Conservation (phyloP, 2,113 vertebrate species). For the Chauna torquata region DNA sequence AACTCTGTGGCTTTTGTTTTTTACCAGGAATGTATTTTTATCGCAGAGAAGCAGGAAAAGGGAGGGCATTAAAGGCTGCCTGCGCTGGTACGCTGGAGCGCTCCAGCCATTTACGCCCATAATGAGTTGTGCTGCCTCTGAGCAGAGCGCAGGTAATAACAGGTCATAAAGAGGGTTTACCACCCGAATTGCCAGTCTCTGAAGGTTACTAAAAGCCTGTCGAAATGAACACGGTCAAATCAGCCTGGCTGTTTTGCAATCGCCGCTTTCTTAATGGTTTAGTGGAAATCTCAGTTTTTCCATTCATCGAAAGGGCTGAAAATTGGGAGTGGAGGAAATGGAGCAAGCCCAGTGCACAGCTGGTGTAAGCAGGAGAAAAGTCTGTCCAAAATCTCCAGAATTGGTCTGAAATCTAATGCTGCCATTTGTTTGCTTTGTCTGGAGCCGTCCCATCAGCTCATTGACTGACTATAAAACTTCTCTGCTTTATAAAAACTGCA, state of each 20-base stretch:
- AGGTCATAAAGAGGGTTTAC: slow-evolving; percentile 42
- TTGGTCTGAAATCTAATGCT: neutral
- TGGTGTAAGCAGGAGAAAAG: neutral
- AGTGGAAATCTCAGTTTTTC: neutral
- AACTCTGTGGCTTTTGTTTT: neutral
- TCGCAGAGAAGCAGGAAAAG: neutral
- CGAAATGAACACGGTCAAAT: neutral
- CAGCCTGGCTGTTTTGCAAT: neutral
- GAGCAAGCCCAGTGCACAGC: neutral
- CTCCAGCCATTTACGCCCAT: neutral
- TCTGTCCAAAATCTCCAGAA: neutral
- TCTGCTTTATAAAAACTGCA: neutral
- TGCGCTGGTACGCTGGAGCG: accelerated
- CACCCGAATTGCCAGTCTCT: slow-evolving; percentile 9
- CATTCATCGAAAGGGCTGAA: neutral
- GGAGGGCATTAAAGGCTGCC: neutral
- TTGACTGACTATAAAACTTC: neutral
- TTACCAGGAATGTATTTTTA: neutral
- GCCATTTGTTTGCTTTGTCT: neutral
- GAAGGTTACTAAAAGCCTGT: neutral
- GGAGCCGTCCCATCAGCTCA: neutral
- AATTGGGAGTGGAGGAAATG: neutral
- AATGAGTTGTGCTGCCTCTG: slow-evolving; percentile 45
- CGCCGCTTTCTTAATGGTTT: accelerated
- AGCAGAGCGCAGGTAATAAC: slow-evolving; percentile 19